Evolutionary conservation across 2,888 invertebrate genomes (phyloP).

Genomic region (Mythimna impura): DNA sequence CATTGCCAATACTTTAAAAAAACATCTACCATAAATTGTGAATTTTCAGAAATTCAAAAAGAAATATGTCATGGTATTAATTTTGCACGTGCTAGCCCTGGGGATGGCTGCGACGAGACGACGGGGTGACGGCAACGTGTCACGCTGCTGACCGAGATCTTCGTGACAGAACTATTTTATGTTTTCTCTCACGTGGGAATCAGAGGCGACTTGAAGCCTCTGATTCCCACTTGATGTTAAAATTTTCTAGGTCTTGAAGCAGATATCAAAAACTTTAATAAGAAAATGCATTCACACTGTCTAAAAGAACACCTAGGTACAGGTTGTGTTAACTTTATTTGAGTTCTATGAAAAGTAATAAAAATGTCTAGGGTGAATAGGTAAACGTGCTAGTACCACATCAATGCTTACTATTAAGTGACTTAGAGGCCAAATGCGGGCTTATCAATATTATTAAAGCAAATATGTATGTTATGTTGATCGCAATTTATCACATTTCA

Average conservation of each 20-base stretch:
- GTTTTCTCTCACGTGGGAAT: constrained; percentile 20
- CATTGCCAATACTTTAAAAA: neutral
- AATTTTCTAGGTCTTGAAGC: neutral
- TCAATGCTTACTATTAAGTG: too few species aligned
- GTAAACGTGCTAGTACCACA: too few species aligned
- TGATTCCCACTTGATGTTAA: constrained; percentile 12
- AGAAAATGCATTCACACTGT: too few species aligned
- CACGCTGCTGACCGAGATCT: constrained; percentile 13
- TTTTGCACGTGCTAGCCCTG: constrained; percentile 34
- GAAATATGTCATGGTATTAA: constrained; percentile 14
- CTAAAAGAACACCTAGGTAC: too few species aligned
- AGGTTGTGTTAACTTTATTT: too few species aligned
- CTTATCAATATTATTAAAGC: too few species aligned
- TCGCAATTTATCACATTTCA: neutral
- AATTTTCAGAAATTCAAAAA: constrained; percentile 7
- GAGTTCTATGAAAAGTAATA: too few species aligned
- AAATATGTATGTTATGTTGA: neutral
- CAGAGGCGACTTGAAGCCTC: constrained; percentile 1
- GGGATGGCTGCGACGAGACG: neutral
- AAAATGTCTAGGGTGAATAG: too few species aligned
- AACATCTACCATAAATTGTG: neutral
- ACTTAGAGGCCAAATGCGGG: too few species aligned
- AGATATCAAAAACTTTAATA: neutral
- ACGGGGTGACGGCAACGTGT: neutral
- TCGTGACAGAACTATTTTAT: constrained; percentile 43